A percentile compares a stretch with the other conserved stretches of the same genome.
phyloP scores from a whole-genome alignment of 2,113 vertebrate genomes.

The Alectura lathami region DNA sequence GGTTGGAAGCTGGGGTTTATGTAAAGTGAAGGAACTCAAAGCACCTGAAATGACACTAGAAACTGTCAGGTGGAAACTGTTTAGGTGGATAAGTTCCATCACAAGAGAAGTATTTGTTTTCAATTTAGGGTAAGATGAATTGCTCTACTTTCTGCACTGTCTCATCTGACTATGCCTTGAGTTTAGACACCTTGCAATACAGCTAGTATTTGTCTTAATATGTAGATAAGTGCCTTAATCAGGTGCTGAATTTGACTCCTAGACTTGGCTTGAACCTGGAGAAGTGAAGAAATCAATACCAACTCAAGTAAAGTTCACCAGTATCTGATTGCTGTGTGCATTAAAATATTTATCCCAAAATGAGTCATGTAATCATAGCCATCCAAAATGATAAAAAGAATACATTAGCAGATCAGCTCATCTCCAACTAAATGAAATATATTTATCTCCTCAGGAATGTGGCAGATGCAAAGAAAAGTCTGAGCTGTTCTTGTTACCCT shows the following conservation, averaged over 20 bases:
- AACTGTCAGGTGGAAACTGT: background rate
- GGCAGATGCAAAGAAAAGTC: background rate
- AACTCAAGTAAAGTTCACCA: background rate
- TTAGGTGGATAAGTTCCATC: background rate
- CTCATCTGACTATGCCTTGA: background rate
- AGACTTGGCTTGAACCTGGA: background rate
- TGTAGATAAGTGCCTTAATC: background rate
- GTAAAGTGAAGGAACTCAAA: background rate
- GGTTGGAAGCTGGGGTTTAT: background rate
- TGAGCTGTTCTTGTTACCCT: fast-evolving
- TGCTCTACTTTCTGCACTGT: background rate
- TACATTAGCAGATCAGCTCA: background rate
- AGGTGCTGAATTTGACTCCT: background rate
- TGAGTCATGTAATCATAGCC: background rate
- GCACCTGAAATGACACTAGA: background rate
- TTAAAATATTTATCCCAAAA: background rate
- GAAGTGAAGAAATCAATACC: background rate
- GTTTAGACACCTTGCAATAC: background rate
- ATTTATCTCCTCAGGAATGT: background rate
- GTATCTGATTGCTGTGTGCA: background rate
- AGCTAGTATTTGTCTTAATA: background rate
- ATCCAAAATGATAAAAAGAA: background rate
- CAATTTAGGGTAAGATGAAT: background rate
- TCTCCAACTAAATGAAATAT: background rate
- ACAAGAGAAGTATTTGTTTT: background rate